These are phyloP conservation scores for Morus bassanus DNA, from an alignment of 2,797 vertebrate species.

Conservation along the genomic window DNA sequence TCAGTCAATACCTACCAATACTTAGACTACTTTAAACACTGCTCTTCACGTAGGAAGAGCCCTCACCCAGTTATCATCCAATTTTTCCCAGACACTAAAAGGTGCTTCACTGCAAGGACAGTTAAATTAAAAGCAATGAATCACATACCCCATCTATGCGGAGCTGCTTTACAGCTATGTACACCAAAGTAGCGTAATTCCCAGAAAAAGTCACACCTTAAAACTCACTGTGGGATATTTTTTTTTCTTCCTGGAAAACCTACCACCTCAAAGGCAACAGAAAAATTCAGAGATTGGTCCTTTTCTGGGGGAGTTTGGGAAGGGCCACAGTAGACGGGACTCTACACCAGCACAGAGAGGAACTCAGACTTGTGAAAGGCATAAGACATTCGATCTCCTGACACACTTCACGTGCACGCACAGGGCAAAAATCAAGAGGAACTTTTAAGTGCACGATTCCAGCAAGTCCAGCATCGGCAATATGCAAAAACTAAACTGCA, in stretches of 20 bases:
- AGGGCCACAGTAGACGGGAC: background rate
- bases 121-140: constrained; percentile 2
- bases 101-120: constrained; percentile 7
- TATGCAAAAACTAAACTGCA: constrained; percentile 14
- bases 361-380: background rate
- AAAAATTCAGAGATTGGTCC: constrained; percentile 42
- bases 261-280: constrained; percentile 4
- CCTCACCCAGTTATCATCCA: background rate
- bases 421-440: background rate
- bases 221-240: background rate
- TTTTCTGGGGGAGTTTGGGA: constrained; percentile 2
- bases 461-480: constrained; percentile 6
- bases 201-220: constrained; percentile 2
- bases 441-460: background rate
- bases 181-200: background rate
- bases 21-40: background rate
- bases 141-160: background rate
- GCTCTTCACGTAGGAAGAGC: background rate
- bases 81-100: background rate
- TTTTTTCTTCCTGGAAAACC: background rate
- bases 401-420: accelerated
- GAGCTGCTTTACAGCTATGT: background rate
- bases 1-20: background rate
- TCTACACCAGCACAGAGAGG: background rate
- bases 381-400: background rate